Conservation (phyloP, 2,888 invertebrate genomes). For the Galeopsomyia nigrocyanea region DNA sequence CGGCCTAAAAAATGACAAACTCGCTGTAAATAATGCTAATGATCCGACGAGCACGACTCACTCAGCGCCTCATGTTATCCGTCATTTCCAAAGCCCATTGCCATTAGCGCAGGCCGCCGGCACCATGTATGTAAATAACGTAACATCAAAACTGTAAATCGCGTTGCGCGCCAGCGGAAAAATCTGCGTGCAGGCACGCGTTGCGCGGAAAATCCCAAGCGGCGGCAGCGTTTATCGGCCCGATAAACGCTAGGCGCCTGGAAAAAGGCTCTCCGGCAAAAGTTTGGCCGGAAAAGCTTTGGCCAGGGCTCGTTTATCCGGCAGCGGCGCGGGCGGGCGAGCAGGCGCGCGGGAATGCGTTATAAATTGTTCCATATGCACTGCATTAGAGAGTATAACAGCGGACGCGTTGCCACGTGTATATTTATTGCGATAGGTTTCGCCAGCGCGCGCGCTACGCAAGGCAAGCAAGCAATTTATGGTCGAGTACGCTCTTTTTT, state of each 20-base stretch:
- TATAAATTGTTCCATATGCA: conserved; percentile 66
- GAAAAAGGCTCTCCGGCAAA: neutral
- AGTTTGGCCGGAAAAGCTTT: conserved; percentile 46
- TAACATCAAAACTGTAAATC: too few relatives aligned
- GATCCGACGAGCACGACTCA: too few relatives aligned
- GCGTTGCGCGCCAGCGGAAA: too few relatives aligned
- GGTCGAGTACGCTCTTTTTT: conserved; percentile 40
- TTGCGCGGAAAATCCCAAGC: conserved; percentile 22
- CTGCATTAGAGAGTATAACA: conserved; percentile 61
- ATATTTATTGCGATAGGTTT: conserved; percentile 68
- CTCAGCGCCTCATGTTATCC: too few relatives aligned
- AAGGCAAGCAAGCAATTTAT: conserved; percentile 60
- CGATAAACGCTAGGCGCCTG: neutral
- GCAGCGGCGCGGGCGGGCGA: neutral
- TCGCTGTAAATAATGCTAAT: too few relatives aligned
- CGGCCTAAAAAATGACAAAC: too few relatives aligned
- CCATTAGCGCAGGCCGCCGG: too few relatives aligned
- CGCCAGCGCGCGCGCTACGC: conserved; percentile 58
- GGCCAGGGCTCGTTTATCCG: conserved; percentile 44
- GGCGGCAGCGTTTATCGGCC: neutral
- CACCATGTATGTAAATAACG: too few relatives aligned
- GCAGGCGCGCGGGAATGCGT: conserved; percentile 48
- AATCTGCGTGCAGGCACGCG: neutral
- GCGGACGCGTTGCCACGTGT: conserved; percentile 49
- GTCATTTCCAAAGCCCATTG: too few relatives aligned